Conservation (phyloP, 2,888 invertebrate genomes). For the Lymantria dispar region DNA sequence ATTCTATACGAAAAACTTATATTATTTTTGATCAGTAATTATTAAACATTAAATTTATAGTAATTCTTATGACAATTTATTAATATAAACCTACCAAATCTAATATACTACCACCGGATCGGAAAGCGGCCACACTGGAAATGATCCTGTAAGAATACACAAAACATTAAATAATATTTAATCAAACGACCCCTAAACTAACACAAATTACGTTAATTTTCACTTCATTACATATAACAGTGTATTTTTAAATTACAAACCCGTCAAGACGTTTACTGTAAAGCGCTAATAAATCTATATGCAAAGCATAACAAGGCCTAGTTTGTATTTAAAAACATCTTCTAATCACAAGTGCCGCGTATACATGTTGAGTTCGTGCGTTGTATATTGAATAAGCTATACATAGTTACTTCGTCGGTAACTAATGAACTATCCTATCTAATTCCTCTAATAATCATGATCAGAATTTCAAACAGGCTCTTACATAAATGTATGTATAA, state of each 20-base stretch:
- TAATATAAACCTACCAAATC: too few species aligned
- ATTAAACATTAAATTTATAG: too few species aligned
- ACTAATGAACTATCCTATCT: conserved; percentile 30
- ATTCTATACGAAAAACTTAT: too few species aligned
- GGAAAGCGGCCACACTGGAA: too few species aligned
- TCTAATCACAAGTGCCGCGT: conserved; percentile 3
- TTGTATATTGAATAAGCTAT: not conserved
- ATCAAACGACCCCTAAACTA: not conserved
- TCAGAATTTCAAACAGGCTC: conserved; percentile 27
- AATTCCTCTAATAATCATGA: conserved; percentile 36
- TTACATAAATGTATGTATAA: conserved; percentile 14
- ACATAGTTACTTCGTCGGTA: not conserved
- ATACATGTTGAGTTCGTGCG: not conserved
- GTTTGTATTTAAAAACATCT: not conserved
- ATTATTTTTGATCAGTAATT: too few species aligned
- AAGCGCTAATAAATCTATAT: not conserved
- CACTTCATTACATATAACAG: not conserved
- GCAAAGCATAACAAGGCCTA: not conserved
- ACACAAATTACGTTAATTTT: not conserved
- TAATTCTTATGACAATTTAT: too few species aligned
- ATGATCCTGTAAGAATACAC: too few species aligned
- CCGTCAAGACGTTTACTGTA: not conserved
- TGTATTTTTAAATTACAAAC: not conserved
- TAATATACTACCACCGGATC: too few species aligned
- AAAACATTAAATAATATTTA: too few species aligned